Conservation (phyloP, 2,888 invertebrate genomes). For the Parapristionchus giblindavisi region DNA sequence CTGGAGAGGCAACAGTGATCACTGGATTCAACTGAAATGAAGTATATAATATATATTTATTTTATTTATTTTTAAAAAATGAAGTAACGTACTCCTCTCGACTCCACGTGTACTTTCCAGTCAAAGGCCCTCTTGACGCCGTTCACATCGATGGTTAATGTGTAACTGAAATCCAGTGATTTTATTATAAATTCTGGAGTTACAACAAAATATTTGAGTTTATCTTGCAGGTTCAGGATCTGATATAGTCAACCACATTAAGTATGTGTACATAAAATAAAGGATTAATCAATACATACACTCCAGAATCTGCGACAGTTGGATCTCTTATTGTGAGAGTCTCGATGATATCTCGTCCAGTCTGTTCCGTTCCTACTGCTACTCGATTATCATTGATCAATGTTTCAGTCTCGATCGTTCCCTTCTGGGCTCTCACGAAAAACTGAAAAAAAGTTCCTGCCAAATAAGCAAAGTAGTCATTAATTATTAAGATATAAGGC, state of each 20-base stretch:
- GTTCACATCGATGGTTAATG: not conserved
- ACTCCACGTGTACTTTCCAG: slow-evolving; percentile 5
- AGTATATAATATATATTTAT: not conserved
- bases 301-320: not conserved
- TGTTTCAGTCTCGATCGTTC: not conserved
- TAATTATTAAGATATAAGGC: too few species aligned
- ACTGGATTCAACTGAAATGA: slow-evolving; percentile 39
- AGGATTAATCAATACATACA: not conserved
- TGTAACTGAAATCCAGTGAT: slow-evolving; percentile 3
- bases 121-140: not conserved
- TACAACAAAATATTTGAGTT: not conserved
- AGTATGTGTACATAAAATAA: not conserved
- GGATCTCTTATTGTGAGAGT: not conserved
- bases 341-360: not conserved
- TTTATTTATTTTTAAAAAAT: not conserved
- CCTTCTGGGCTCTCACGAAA: not conserved
- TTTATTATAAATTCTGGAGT: not conserved
- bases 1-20: slow-evolving; percentile 47
- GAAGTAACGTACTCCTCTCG: not conserved
- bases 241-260: not conserved
- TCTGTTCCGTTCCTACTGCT: not conserved
- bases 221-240: not conserved
- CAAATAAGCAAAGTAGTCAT: too few species aligned
- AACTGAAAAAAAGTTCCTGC: not conserved
- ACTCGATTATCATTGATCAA: slow-evolving; percentile 8